Percentiles rank a stretch among this genome's conserved stretches.
phyloP scores from a whole-genome alignment of 2,888 invertebrate species.

The Periphyllus acericola region DNA sequence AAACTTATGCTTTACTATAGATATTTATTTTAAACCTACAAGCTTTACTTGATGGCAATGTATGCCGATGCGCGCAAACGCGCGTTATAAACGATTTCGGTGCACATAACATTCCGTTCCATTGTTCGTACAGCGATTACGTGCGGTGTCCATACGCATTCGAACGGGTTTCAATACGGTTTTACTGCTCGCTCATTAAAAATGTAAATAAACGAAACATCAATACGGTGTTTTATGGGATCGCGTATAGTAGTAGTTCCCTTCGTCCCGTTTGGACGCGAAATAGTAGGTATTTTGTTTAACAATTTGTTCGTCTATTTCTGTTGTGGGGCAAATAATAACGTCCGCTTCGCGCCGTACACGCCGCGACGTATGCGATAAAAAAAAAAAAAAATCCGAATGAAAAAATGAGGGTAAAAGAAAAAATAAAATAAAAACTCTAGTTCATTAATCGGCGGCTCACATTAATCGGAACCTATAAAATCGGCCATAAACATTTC shows the following conservation, averaged over 20 bases:
- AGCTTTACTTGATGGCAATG: too few species aligned
- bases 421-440: constrained; percentile 49
- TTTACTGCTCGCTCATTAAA: constrained; percentile 31
- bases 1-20: too few species aligned
- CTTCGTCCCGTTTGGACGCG: not conserved
- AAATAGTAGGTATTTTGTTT: constrained; percentile 28
- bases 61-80: too few species aligned
- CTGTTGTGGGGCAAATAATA: not conserved
- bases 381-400: constrained; percentile 15
- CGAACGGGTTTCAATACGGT: not conserved
- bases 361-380: constrained; percentile 21
- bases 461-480: constrained; percentile 58
- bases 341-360: not conserved
- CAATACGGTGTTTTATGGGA: constrained; percentile 30
- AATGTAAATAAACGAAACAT: constrained; percentile 44
- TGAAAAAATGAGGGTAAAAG: not conserved
- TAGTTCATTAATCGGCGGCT: constrained; percentile 60
- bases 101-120: too few species aligned
- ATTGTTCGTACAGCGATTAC: not conserved
- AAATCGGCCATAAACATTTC: constrained; percentile 55
- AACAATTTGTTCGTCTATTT: constrained; percentile 46
- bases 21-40: too few species aligned
- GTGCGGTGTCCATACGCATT: constrained; percentile 11
- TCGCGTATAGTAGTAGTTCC: not conserved
- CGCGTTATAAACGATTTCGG: too few species aligned